These are phyloP conservation scores for Epinephelus awoara DNA, from an alignment of 2,797 vertebrate species.

Conservation along the genomic window DNA sequence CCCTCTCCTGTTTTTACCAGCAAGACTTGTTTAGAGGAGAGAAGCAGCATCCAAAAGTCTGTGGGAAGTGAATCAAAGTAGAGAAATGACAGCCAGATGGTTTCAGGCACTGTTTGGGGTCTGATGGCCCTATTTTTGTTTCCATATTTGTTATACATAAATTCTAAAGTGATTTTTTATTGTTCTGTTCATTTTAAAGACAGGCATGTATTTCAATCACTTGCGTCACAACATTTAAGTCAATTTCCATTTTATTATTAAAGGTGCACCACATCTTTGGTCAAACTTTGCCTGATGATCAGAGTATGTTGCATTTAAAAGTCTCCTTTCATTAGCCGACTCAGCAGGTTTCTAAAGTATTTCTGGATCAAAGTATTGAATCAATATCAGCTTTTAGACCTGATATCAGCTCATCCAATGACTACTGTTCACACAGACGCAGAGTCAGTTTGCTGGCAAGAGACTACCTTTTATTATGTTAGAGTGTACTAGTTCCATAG, in stretches of 20 bases:
- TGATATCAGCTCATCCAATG: conserved; percentile 21
- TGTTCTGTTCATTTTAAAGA: conserved; percentile 9
- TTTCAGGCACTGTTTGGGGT: conserved; percentile 16
- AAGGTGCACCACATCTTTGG: conserved; percentile 9
- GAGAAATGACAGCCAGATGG: conserved; percentile 36
- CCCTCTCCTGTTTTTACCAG: not conserved
- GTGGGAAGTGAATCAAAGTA: conserved; percentile 21
- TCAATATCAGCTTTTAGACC: conserved; percentile 46
- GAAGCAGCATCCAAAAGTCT: conserved; percentile 12
- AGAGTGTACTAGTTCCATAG: conserved; percentile 36
- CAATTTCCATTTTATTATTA: not conserved
- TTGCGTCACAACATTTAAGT: not conserved
- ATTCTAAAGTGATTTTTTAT: conserved; percentile 6
- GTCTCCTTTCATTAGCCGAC: not conserved
- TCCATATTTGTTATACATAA: conserved; percentile 18
- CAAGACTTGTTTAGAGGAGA: conserved; percentile 1
- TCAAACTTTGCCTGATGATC: conserved; percentile 6
- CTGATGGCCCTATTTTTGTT: conserved; percentile 6
- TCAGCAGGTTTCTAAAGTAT: conserved; percentile 34
- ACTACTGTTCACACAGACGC: conserved; percentile 36
- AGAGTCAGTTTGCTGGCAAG: conserved; percentile 28
- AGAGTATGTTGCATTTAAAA: conserved; percentile 36
- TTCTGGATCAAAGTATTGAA: conserved; percentile 35
- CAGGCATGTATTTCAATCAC: not conserved
- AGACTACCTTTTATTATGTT: conserved; percentile 56